These are phyloP conservation scores for Ochotona princeps DNA, from an alignment of 2,113 vertebrate species.

Conservation along the genomic window DNA sequence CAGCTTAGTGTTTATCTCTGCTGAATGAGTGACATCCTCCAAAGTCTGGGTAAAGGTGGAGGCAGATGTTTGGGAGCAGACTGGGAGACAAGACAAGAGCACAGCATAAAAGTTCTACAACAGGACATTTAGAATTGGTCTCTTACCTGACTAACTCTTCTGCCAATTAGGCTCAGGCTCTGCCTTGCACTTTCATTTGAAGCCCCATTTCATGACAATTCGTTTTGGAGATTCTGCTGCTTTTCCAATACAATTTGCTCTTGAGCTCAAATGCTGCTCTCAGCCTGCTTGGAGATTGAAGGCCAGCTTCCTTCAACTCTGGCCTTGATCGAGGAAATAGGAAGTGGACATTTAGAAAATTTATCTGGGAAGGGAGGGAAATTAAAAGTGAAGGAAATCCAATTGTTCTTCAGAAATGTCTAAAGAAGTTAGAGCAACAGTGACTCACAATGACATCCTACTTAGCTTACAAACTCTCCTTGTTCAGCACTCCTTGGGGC, in stretches of 20 bases:
- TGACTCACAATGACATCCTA: constrained; percentile 62
- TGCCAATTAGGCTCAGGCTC: constrained; percentile 52
- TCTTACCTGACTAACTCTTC: constrained; percentile 36
- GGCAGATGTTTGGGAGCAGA: background rate
- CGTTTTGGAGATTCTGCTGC: constrained; percentile 44
- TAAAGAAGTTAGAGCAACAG: constrained; percentile 64
- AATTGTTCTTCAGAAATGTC: constrained; percentile 71
- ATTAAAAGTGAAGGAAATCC: constrained; percentile 71
- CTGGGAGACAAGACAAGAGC: background rate
- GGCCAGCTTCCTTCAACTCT: constrained; percentile 60
- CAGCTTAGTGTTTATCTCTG: constrained; percentile 11
- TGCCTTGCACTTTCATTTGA: constrained; percentile 43
- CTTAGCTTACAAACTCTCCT: constrained; percentile 43
- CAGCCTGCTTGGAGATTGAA: constrained; percentile 39
- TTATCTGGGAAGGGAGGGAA: constrained; percentile 60
- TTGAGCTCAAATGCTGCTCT: constrained; percentile 36
- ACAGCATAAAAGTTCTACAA: constrained; percentile 22
- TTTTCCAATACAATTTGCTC: constrained; percentile 62
- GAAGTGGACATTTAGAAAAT: constrained; percentile 68
- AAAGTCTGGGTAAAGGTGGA: background rate
- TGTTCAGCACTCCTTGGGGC: background rate
- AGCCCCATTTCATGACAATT: constrained; percentile 49
- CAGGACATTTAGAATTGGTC: background rate
- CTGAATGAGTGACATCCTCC: background rate
- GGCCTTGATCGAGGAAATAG: constrained; percentile 56